Conservation (phyloP, 1,140 invertebrate species). For the Papilio glaucus region DNA sequence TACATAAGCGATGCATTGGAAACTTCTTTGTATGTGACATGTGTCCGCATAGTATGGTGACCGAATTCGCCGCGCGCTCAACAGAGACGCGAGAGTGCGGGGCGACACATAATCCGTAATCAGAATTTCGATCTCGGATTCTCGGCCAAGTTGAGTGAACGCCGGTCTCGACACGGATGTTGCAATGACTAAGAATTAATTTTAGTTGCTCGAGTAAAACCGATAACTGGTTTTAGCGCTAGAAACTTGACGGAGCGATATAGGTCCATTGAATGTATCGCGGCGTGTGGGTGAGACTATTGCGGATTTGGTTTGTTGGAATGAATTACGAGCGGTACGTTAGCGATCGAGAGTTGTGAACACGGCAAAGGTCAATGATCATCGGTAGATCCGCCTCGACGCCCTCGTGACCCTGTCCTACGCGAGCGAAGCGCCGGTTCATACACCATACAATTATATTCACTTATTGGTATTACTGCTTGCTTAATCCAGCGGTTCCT, state of each 20-base stretch:
- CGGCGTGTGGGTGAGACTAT: conserved; percentile 49
- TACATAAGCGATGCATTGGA: background rate
- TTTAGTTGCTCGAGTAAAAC: conserved; percentile 57
- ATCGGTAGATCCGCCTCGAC: conserved; percentile 80
- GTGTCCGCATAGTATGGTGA: conserved; percentile 23
- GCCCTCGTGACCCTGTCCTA: conserved; percentile 79
- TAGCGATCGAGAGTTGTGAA: conserved; percentile 61
- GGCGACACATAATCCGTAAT: conserved; percentile 46
- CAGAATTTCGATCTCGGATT: conserved; percentile 62
- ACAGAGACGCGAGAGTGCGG: conserved; percentile 14
- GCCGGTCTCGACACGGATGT: conserved; percentile 67
- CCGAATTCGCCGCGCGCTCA: conserved; percentile 24
- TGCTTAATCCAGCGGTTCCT: background rate
- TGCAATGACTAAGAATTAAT: conserved; percentile 63
- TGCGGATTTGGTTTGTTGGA: conserved; percentile 62
- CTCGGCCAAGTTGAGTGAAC: conserved; percentile 58
- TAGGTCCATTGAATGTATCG: conserved; percentile 33
- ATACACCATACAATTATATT: background rate
- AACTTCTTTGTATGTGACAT: background rate
- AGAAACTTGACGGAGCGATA: conserved; percentile 38
- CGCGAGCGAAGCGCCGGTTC: conserved; percentile 51
- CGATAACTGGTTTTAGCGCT: conserved; percentile 53
- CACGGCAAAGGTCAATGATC: conserved; percentile 81
- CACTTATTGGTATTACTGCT: background rate
- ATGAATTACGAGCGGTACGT: conserved; percentile 76